These are phyloP conservation scores for Formica exsecta DNA, from an alignment of 1,140 invertebrate genomes.

Conservation along the genomic window DNA sequence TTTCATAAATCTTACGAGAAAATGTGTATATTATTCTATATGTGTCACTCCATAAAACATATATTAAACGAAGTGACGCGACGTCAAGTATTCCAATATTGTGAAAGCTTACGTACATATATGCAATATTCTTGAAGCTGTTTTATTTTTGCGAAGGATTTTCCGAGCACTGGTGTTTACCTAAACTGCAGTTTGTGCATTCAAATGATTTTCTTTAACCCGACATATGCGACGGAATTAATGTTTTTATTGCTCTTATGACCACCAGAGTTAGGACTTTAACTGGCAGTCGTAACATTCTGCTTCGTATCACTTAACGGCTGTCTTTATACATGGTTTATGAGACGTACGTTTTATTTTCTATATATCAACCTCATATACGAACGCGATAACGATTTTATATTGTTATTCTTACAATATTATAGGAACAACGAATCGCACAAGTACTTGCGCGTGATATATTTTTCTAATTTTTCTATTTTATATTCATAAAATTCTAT, in stretches of 20 bases:
- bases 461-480: not conserved
- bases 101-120: not conserved
- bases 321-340: conserved; percentile 23
- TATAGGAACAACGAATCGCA: not conserved
- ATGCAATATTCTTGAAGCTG: not conserved
- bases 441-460: not conserved
- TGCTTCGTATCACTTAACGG: not conserved
- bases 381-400: not conserved
- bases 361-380: not conserved
- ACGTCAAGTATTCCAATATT: conserved; percentile 3
- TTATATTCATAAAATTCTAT: conserved; percentile 1
- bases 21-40: not conserved
- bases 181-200: not conserved
- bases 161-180: not conserved
- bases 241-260: not conserved
- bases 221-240: not conserved
- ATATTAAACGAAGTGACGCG: not conserved
- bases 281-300: not conserved
- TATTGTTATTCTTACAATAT: not conserved
- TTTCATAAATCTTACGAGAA: no score
- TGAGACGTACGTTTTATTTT: not conserved
- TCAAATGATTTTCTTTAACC: not conserved
- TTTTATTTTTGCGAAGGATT: conserved; percentile 8
- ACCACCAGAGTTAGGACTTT: not conserved
- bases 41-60: not conserved